These are phyloP conservation scores for Sebastes steindachneri DNA, from an alignment of 2,797 vertebrate genomes.

Conservation along the genomic window DNA sequence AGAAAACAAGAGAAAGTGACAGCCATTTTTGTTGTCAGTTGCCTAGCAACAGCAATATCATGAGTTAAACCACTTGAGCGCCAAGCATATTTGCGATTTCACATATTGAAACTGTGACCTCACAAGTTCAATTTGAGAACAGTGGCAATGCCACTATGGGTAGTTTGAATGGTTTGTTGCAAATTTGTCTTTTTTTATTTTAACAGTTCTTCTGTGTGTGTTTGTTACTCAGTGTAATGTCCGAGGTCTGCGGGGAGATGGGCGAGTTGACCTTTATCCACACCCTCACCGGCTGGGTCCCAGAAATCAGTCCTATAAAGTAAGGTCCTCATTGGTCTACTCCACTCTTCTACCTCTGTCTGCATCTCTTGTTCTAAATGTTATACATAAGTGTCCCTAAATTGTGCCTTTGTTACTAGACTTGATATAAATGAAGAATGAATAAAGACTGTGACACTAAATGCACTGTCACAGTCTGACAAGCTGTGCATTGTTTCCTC, in stretches of 20 bases:
- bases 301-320: constrained; percentile 89
- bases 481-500: not conserved
- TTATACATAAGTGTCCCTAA: not conserved
- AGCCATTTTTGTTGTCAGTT: not conserved
- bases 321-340: constrained; percentile 71
- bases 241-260: constrained; percentile 80
- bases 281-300: constrained; percentile 92
- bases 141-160: not conserved
- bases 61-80: not conserved
- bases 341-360: not conserved
- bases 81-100: not conserved
- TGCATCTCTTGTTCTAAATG: not conserved
- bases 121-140: not conserved
- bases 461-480: not conserved
- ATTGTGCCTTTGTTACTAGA: not conserved
- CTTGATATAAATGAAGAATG: not conserved
- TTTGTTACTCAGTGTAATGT: constrained; percentile 75
- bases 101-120: not conserved
- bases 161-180: not conserved
- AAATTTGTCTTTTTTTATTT: not conserved
- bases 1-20: not conserved
- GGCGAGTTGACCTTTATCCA: constrained; percentile 90
- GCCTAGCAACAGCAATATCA: not conserved
- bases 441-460: not conserved
- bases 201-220: not conserved